Evolutionary conservation across 2,113 vertebrate species (phyloP), one percentile per base, ranked within the genome.

Genomic region (Laterallus jamaicensis): DNA sequence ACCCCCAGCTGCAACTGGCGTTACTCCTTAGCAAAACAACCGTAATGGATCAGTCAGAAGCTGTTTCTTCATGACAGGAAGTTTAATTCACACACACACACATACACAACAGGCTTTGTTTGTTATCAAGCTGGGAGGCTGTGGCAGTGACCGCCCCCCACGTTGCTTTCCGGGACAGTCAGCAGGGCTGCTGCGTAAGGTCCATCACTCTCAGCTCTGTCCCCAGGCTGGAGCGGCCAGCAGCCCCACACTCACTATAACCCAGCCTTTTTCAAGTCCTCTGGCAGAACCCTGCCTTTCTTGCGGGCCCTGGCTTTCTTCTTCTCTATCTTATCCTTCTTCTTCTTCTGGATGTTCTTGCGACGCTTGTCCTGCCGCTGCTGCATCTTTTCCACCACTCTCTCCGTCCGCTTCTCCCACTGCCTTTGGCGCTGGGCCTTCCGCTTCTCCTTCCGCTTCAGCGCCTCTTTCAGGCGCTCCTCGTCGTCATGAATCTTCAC

Each of bases 381-480:
- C 80, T 99, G 99, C 98, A 99, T 99, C 98, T 98, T 99, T 39
- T 98, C 98, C 6, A 98, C 91, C 66, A 99, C 95, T 0, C 95
- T 96, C 8, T 98, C 97, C 0, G 98, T 98, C 19, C 99, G 97
- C 14, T 98, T 64, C 66, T 97, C 90, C 99, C 99, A 99, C 31
- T 74, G 94, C 91, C 94, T 98, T 94, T 98, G 97, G 69, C 96
- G 97, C 91, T 98, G 98, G 0, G 73, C 93, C 5, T 93, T 97
- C 3, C 82, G 97, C 96, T 98, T 98, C 98, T 99, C 99, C 97
- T 99, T 99, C 69, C 96, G 98, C 95, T 98, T 99, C 94, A 99
- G 95, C 8, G 99, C 98, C 6, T 97, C 95, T 9, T 98, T 98
- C 92, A 99, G 98, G 60, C 98, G 98, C 31, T 87, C 97, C 94